phyloP scores from a whole-genome alignment of 2,113 vertebrate species.

The Limnothrissa miodon region DNA sequence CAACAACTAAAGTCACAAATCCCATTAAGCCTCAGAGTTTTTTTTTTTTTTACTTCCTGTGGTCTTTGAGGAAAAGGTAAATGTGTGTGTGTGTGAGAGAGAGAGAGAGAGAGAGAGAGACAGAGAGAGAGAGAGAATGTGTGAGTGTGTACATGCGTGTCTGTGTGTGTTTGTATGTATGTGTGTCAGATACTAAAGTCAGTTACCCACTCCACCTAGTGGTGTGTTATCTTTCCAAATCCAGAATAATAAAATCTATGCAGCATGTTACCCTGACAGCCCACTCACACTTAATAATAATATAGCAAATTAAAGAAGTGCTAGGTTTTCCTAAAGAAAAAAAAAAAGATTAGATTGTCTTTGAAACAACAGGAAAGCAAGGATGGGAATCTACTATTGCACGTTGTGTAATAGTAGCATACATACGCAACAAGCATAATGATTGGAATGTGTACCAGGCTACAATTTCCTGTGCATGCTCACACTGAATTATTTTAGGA shows the following conservation, averaged over 20 bases:
- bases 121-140: no score
- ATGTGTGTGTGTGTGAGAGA: background rate
- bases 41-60: background rate
- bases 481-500: background rate
- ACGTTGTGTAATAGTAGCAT: no score
- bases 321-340: background rate
- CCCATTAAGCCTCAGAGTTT: background rate
- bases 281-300: background rate
- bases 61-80: background rate
- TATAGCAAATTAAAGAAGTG: background rate
- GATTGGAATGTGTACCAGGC: background rate
- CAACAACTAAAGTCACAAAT: slow-evolving; percentile 11
- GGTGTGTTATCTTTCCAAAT: background rate
- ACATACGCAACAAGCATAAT: background rate
- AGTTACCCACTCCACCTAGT: background rate
- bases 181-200: slow-evolving; percentile 6
- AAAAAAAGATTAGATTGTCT: background rate
- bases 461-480: background rate
- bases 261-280: background rate
- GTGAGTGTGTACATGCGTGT: background rate
- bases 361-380: background rate
- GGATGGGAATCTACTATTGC: background rate
- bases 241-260: background rate
- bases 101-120: no score
- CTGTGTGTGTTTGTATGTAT: slow-evolving; percentile 5